These are phyloP conservation scores for Drosophila arizonae DNA, from an alignment of 1,140 invertebrate species.

Conservation along the genomic window DNA sequence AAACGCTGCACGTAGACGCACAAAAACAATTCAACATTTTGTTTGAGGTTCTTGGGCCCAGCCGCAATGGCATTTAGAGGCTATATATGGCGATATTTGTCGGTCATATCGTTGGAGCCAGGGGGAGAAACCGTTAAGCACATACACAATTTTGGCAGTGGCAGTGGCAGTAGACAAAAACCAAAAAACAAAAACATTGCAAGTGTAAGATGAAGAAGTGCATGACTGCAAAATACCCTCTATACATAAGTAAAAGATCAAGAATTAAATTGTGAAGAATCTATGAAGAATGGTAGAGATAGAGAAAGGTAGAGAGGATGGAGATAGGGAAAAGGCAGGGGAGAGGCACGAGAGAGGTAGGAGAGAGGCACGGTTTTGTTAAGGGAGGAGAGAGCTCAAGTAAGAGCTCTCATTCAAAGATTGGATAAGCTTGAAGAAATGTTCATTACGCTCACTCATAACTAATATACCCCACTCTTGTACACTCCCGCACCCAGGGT, in stretches of 20 bases:
- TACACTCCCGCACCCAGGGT: too few species aligned
- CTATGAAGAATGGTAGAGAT: too few species aligned
- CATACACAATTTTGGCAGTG: slow-evolving; percentile 38
- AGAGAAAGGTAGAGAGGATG: too few species aligned
- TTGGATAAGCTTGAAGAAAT: too few species aligned
- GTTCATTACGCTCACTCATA: too few species aligned
- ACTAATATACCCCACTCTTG: too few species aligned
- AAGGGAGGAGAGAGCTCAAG: too few species aligned
- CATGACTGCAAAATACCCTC: neutral
- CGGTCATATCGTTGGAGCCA: slow-evolving; percentile 20
- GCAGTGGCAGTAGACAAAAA: neutral
- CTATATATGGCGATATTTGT: slow-evolving; percentile 44
- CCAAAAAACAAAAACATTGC: neutral
- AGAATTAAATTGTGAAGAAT: too few species aligned
- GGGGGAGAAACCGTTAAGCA: slow-evolving; percentile 41
- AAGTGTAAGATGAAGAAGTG: neutral
- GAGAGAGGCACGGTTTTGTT: too few species aligned
- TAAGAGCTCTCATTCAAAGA: too few species aligned
- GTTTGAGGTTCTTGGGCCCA: slow-evolving; percentile 39
- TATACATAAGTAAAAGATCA: neutral
- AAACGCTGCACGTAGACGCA: slow-evolving; percentile 35
- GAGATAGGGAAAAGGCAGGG: too few species aligned
- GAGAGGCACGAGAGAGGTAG: too few species aligned
- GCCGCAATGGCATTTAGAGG: slow-evolving; percentile 37
- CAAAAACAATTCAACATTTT: slow-evolving; percentile 21